Evolutionary conservation across 2,113 vertebrate genomes (phyloP).

Genomic region (Epinephelus cyanopodus): DNA sequence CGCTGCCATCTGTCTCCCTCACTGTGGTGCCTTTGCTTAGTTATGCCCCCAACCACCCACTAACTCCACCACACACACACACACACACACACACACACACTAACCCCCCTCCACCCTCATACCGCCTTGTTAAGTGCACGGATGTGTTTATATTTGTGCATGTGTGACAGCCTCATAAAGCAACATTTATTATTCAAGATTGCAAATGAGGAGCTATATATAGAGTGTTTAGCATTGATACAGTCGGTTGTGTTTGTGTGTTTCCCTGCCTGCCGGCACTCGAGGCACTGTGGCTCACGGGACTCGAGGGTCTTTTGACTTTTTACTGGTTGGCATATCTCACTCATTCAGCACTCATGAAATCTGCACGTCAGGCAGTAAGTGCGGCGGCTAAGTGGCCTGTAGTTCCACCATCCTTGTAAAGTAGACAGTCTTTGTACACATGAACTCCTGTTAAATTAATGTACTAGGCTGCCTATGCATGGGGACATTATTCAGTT

Average conservation of each 20-base stretch:
- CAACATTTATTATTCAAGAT: slow-evolving; percentile 57
- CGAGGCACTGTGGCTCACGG: slow-evolving; percentile 1
- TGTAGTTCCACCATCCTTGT: not conserved
- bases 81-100: not conserved
- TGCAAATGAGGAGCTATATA: slow-evolving; percentile 67
- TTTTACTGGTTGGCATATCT: slow-evolving; percentile 14
- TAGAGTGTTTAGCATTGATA: slow-evolving; percentile 47
- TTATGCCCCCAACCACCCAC: slow-evolving; percentile 16
- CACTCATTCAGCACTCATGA: slow-evolving; percentile 12
- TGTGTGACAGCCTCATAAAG: slow-evolving; percentile 40
- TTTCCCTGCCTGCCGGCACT: slow-evolving; percentile 37
- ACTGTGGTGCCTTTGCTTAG: slow-evolving; percentile 52
- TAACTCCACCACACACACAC: not conserved
- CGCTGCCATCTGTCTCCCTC: slow-evolving; percentile 71
- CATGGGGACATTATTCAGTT: not conserved
- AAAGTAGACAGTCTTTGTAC: not conserved
- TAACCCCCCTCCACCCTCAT: not conserved
- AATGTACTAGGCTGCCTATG: not conserved
- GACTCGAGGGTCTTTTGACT: slow-evolving; percentile 44
- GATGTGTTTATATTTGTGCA: slow-evolving; percentile 47
- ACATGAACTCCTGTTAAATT: not conserved
- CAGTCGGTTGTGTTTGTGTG: slow-evolving; percentile 10
- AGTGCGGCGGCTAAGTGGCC: slow-evolving; percentile 7
- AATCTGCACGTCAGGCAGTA: slow-evolving; percentile 5
- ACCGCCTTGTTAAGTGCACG: slow-evolving; percentile 23